Conservation (phyloP, 2,888 invertebrate species). For the Limulus polyphemus region DNA sequence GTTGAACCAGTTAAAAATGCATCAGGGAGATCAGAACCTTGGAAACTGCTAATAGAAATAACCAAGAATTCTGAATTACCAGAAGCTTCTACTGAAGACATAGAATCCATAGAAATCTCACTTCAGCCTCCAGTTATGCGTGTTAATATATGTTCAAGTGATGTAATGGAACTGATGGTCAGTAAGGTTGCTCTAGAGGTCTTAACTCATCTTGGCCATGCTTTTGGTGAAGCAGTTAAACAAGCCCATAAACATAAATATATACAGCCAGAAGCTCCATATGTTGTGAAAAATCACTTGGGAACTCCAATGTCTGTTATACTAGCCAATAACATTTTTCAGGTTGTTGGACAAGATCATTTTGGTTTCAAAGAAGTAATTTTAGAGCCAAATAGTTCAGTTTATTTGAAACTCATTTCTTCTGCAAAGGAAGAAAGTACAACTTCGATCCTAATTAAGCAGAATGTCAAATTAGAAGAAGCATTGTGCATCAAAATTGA, state of each 20-base stretch:
- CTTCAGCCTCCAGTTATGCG: constrained; percentile 26
- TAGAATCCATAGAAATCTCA: constrained; percentile 16
- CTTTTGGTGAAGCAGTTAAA: constrained; percentile 63
- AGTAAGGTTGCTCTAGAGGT: constrained; percentile 72
- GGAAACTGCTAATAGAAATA: constrained; percentile 46
- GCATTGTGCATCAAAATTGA: constrained; percentile 7
- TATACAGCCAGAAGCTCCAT: constrained; percentile 52
- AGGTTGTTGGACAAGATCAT: constrained; percentile 34
- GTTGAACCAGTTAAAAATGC: constrained; percentile 75
- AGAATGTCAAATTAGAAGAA: too few relatives aligned
- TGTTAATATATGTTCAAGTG: constrained; percentile 44
- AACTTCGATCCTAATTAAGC: too few relatives aligned
- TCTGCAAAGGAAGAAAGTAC: too few relatives aligned
- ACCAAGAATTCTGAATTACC: constrained; percentile 8
- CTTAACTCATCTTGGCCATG: constrained; percentile 58
- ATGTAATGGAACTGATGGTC: constrained; percentile 62
- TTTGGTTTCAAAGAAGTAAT: too few relatives aligned
- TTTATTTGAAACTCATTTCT: constrained; percentile 40
- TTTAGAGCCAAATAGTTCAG: constrained; percentile 49
- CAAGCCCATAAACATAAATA: constrained; percentile 39
- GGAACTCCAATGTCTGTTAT: constrained; percentile 35
- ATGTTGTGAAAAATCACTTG: constrained; percentile 67
- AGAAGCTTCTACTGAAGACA: constrained; percentile 15
- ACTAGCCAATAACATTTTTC: constrained; percentile 44
- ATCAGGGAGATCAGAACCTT: constrained; percentile 54